phyloP scores from a whole-genome alignment of 2,888 invertebrate genomes.

The Odontocerum albicorne region DNA sequence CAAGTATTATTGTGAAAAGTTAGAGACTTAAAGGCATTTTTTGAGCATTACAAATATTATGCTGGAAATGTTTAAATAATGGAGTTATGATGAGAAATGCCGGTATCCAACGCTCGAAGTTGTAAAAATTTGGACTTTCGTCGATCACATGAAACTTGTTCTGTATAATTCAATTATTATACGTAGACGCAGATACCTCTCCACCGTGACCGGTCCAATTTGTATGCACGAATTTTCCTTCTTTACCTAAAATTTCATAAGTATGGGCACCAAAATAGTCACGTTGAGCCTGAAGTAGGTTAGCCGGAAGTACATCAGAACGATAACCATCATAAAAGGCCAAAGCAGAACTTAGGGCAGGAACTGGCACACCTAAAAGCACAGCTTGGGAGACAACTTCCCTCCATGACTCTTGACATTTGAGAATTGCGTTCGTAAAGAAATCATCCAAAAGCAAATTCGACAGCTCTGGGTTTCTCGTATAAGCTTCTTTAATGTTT shows the following conservation, averaged over 20 bases:
- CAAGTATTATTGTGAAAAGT: too few species aligned
- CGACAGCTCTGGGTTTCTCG: constrained; percentile 79
- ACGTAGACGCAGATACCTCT: constrained; percentile 92
- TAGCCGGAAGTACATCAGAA: constrained; percentile 84
- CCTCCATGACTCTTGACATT: constrained; percentile 83
- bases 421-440: constrained; percentile 82
- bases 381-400: constrained; percentile 74
- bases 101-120: too few species aligned
- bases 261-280: constrained; percentile 99
- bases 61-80: too few species aligned
- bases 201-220: constrained; percentile 99
- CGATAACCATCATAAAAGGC: constrained; percentile 98
- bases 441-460: constrained; percentile 92
- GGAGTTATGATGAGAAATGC: too few species aligned
- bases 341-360: constrained; percentile 89
- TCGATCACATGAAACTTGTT: not conserved
- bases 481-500: constrained; percentile 79
- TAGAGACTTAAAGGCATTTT: too few species aligned
- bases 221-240: constrained; percentile 92
- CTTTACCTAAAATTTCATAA: constrained; percentile 84
- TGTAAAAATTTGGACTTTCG: too few species aligned
- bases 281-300: constrained; percentile 94
- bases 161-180: constrained; percentile 46
- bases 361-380: constrained; percentile 87
- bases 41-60: too few species aligned